Evolutionary conservation across 2,113 vertebrate genomes (phyloP).

Genomic region (Cariama cristata): DNA sequence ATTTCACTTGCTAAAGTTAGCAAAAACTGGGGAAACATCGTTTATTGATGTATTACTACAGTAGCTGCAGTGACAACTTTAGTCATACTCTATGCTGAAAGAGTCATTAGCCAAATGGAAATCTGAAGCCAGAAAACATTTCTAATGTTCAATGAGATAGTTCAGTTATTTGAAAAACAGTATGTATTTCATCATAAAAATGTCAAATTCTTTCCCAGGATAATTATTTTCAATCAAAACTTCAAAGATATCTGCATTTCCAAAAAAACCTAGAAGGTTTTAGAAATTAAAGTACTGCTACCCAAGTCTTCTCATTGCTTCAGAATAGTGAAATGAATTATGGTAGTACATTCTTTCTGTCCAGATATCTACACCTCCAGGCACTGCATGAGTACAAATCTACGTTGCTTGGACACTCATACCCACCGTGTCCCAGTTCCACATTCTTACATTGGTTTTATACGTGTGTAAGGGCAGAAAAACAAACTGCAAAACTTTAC

Average conservation of each 20-base stretch:
- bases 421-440: not conserved
- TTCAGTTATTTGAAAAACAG: slow-evolving; percentile 65
- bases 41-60: slow-evolving; percentile 74
- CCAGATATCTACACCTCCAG: not conserved
- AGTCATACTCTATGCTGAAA: slow-evolving; percentile 60
- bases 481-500: not conserved
- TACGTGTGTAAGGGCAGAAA: not conserved
- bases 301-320: not conserved
- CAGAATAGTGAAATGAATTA: not conserved
- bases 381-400: not conserved
- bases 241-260: not conserved
- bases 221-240: slow-evolving; percentile 62
- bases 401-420: not conserved
- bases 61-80: slow-evolving; percentile 64
- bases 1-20: slow-evolving; percentile 36
- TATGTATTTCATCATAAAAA: slow-evolving; percentile 53
- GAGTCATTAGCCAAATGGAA: slow-evolving; percentile 77
- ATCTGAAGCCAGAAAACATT: slow-evolving; percentile 58
- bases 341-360: not conserved
- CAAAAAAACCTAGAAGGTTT: not conserved
- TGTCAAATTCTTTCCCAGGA: slow-evolving; percentile 25
- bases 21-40: slow-evolving; percentile 20
- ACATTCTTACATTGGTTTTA: not conserved
- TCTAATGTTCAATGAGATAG: slow-evolving; percentile 50
- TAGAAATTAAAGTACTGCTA: not conserved